Evolutionary conservation across 2,888 invertebrate genomes (phyloP), one percentile per base, ranked within the genome.

Genomic region (Saturnia pavonia): DNA sequence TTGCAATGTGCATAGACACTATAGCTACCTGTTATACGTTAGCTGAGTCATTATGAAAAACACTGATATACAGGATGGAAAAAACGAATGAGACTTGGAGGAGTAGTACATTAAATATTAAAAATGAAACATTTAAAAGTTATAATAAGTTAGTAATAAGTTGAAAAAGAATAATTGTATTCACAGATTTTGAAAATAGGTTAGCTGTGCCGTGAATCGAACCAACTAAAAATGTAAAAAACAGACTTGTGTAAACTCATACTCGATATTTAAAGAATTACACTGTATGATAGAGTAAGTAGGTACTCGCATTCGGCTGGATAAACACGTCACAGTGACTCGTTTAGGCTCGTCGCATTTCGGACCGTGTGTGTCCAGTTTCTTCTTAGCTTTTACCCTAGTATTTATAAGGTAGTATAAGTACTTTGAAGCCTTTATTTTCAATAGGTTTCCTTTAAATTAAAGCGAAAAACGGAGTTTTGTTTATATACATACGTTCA

Each of bases 1-100:
- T 7, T 40, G 65, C 65, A 69, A 63, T 19, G 51, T 48, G 63
- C 22, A 51, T 67, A 40, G 19, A 19, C 40, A 14, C 72, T 70
- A 69, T 34, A 74, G 73, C 66, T 72, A 70, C 69, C 71, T 67
- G 27, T 70, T 54, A 43, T n/a, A 70, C 19, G 40, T 68, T 69
- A 70, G 71, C 42, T 69, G 67, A 34, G 9, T 40, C 40, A 65
- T 40, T 65, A 40, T 19, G n/a, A n/a, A 14, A 65, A 65, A 65
- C 63, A 65, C 25, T 12, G 57, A 57, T 57, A 25, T 9, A 54
- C 9, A 22, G n/a, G n/a, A n/a, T n/a, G 34, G 34, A 34, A 34
- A 34, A 34, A n/a, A n/a, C n/a, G n/a, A n/a, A n/a, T n/a, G n/a
- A n/a, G n/a, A n/a, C n/a, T n/a, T n/a, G n/a, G n/a, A n/a, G n/a